phyloP scores from a whole-genome alignment of 1,140 invertebrate genomes.

The Drosophila aff. region DNA sequence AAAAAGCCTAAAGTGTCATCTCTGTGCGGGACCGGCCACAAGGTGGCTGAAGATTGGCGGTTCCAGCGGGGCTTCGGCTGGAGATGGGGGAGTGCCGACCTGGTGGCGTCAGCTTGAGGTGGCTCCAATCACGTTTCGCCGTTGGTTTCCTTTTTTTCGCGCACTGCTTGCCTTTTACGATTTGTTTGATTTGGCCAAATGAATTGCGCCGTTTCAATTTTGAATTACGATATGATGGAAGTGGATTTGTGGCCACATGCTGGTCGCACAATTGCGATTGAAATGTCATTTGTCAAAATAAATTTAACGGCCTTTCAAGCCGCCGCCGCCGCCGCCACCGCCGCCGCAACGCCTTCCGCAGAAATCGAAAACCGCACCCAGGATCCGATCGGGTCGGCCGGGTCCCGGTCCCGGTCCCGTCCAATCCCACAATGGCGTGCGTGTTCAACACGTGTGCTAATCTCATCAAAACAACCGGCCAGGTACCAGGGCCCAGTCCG shows the following conservation, averaged over 20 bases:
- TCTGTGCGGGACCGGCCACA: slow-evolving; percentile 6
- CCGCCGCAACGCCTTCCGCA: slow-evolving; percentile 53
- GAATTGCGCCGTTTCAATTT: slow-evolving; percentile 80
- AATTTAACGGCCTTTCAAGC: slow-evolving; percentile 78
- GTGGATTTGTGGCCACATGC: slow-evolving; percentile 54
- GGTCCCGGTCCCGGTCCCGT: neutral
- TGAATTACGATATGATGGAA: slow-evolving; percentile 66
- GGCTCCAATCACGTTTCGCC: slow-evolving; percentile 77
- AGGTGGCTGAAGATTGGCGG: slow-evolving; percentile 25
- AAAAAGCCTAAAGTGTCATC: neutral
- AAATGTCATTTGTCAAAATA: slow-evolving; percentile 85
- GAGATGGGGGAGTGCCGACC: slow-evolving; percentile 40
- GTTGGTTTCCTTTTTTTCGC: slow-evolving; percentile 47
- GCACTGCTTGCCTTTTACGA: slow-evolving; percentile 76
- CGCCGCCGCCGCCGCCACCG: slow-evolving; percentile 45
- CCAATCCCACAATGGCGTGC: slow-evolving; percentile 56
- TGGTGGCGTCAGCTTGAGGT: slow-evolving; percentile 74
- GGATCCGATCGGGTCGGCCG: slow-evolving; percentile 8
- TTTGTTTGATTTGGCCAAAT: slow-evolving; percentile 82
- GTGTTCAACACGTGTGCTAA: slow-evolving; percentile 85
- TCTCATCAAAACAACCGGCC: slow-evolving; percentile 74
- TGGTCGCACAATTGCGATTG: slow-evolving; percentile 75
- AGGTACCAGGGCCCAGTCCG: slow-evolving; percentile 15
- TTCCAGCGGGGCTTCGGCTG: slow-evolving; percentile 3
- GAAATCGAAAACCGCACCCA: slow-evolving; percentile 31